Evolutionary conservation across 2,797 vertebrate genomes (phyloP), one percentile per base, ranked within the genome.

Genomic region (Scomberomorus guttatus): DNA sequence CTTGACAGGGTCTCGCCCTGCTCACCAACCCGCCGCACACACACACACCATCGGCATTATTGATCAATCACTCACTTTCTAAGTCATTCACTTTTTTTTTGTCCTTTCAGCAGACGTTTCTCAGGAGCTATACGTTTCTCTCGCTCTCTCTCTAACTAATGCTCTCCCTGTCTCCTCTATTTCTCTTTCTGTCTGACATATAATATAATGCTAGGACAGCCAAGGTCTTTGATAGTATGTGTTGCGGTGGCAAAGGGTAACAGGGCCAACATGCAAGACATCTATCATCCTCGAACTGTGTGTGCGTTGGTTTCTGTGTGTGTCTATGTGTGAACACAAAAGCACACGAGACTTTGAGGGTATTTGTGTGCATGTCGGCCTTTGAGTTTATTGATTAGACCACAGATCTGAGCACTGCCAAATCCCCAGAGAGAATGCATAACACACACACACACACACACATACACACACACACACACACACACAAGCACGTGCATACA

Each of bases 381-480:
- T 93, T 92, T 89, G 70, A 68, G 76, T 80, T 82, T 89, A 93
- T 93, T 59, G 93, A 94, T 89, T 85, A 58, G 50, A 63, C 67
- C 64, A 25, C 60, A 76, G 73, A 77, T 80, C 46, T 24, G 10
- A 80, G 66, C 59, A n/a, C 64, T 61, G 65, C 62, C 32, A 73
- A 85, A 72, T 79, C 83, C 82, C 58, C 34, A 64, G 75, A 75
- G 82, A 77, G 74, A 82, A 65, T 77, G 63, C 73, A 68, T 63
- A 84, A 81, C 77, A 72, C 80, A 74, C 44, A 20, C 61, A 73
- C 72, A 75, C 29, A 32, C 14, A 29, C 64, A 51, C 50, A 22
- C 34, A 61, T 61, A 55, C 59, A 69, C 59, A 44, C 22, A 54
- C 44, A 25, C 10, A 18, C 44, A 39, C 32, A 24, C 20, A 52